Evolutionary conservation across 2,797 vertebrate species (phyloP).

Genomic region (Phalloptychus januarius): DNA sequence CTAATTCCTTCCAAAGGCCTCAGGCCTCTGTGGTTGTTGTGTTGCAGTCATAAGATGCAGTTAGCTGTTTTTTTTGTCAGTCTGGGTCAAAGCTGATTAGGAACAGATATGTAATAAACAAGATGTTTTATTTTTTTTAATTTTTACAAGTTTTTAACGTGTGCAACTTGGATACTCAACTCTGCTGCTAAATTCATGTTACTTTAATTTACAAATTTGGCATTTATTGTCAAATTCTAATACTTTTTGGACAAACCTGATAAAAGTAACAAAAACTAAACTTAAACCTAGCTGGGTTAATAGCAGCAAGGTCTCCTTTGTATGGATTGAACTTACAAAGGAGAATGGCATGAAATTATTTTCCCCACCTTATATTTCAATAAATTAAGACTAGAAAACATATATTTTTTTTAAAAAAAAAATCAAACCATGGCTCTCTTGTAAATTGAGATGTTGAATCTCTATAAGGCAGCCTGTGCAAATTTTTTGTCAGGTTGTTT

Average conservation of each 20-base stretch:
- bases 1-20: conserved; percentile 25
- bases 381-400: not conserved
- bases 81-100: conserved; percentile 8
- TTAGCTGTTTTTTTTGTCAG: conserved; percentile 27
- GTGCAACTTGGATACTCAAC: not conserved
- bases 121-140: not conserved
- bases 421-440: not conserved
- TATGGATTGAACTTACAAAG: too few species aligned
- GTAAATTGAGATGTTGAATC: too few species aligned
- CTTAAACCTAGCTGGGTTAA: not conserved
- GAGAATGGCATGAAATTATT: too few species aligned
- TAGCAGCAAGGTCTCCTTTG: not conserved
- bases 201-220: not conserved
- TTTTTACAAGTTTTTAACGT: not conserved
- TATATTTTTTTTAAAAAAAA: not conserved
- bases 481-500: not conserved
- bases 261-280: not conserved
- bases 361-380: not conserved
- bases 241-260: not conserved
- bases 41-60: conserved; percentile 54
- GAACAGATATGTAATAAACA: not conserved
- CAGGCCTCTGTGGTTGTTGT: not conserved
- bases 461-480: too few species aligned
- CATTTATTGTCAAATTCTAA: not conserved
- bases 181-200: not conserved